Base-by-base conservation (phyloP, 1,140 invertebrate species). In the Macrotrachela quadricornifera region DNA sequence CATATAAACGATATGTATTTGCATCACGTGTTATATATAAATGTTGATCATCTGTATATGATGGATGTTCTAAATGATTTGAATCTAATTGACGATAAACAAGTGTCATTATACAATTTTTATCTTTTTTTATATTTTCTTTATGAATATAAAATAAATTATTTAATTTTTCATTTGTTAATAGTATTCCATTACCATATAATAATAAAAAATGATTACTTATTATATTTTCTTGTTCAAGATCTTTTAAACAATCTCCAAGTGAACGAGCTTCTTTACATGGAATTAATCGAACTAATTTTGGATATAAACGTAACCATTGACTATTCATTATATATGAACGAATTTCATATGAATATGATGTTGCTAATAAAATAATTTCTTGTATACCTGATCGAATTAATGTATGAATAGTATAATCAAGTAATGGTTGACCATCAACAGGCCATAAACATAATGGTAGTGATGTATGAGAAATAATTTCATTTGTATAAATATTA, bases 241-340 rank as follows among this genome's bases (percentile, higher is more conserved):
- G 76, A 67, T 94, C 87, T 59, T 88, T 71, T 64, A 95, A 76
- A 43, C 83, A 85, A 75, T 94, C 88, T 12, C 88, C 90, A 18
- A 53, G 39, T 42, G 44, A 38, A 38, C 41, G 44, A 30, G 21
- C 21, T 4, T 30, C 21, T 30, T 30, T 30, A 21, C 51, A 53
- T 14, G 21, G 40, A 42, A 53, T 46, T 16, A 53, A 16, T 47
- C 46, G 44, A 21, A 48, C 37, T 38, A 41, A 12, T 30, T 30
- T 30, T 30, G 21, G 21, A 30, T 30, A 30, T 4, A 8, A 4
- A 46, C 18, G 16, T 4, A 44, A 44, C 51, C 51, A 53, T 15
- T 30, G 41, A 15, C n/a, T 40, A n/a, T 37, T 8, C 38, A 46
- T 44, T 8, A 53, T 40, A 39, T 53, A 44, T 17, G 30, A 30